Evolutionary conservation across 2,113 vertebrate species (phyloP), one percentile per base, ranked within the genome.

Genomic region (Forbesichthys agassizii): DNA sequence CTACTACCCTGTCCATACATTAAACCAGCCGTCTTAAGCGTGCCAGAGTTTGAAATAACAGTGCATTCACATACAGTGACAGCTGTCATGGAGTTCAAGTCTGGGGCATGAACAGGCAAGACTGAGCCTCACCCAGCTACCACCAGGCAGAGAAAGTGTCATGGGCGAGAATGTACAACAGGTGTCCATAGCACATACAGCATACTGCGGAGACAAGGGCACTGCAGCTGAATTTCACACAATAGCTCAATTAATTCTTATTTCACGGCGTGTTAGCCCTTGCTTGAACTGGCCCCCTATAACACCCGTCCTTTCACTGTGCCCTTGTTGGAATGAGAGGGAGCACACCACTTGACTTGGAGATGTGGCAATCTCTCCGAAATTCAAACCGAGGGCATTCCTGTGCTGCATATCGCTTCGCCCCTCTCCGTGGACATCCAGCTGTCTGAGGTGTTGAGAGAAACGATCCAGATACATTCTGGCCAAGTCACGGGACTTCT

Each of bases 41-140:
- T 79, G 70, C 75, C 72, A 12, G 68, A 55, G 72, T 69, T 74
- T 78, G 69, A 71, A 71, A 83, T 78, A 81, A 42, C 74, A 66
- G 46, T 57, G 81, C 61, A 65, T 65, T 79, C 75, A 66, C 61
- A 65, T 65, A 81, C 75, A 66, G 68, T 59, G 82, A 80, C 88
- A 91, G 88, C 90, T 91, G 88, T 65, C 5, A 52, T 27, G 64
- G 75, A 71, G 86, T 90, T 87, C 87, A 88, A 65, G 87, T 90
- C 88, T 89, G 87, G 89, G 86, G 79, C 86, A 86, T 69, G 55
- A 82, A 66, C 65, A 48, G 66, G 57, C 66, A 3, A 68, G 73
- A 77, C 73, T 75, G 64, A 61, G 75, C 85, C 79, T 48, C 81
- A 80, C 79, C 81, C 77, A 69, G 10, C 47, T 5, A 2, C 63